Conservation (phyloP, 2,888 invertebrate species). For the Tiliacea citrago region DNA sequence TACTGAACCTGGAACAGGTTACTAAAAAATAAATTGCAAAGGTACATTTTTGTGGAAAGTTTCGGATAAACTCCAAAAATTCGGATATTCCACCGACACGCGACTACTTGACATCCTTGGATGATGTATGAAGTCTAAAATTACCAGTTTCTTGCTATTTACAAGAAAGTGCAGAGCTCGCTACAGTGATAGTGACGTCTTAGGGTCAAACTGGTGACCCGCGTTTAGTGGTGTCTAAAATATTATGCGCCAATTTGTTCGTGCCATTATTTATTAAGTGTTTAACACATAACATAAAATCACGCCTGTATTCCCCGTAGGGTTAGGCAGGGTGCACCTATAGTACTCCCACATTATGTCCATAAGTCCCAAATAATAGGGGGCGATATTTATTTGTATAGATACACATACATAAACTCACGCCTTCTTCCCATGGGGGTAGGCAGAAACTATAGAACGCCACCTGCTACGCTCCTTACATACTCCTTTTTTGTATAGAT, state of each 20-base stretch:
- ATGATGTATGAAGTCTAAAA: constrained; percentile 49
- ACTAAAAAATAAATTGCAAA: not conserved
- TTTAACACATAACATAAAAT: not conserved
- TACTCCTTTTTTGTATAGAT: too few species aligned
- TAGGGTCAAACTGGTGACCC: constrained; percentile 43
- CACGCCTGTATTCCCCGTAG: too few species aligned
- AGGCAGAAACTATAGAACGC: too few species aligned
- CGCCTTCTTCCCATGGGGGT: too few species aligned
- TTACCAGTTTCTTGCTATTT: constrained; percentile 51
- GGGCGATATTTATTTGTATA: too few species aligned
- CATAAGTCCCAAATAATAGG: too few species aligned
- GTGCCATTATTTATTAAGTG: not conserved
- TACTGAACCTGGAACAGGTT: not conserved
- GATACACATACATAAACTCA: too few species aligned
- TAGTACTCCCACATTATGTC: too few species aligned
- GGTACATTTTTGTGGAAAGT: not conserved
- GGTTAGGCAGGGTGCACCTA: too few species aligned
- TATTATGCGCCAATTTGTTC: constrained; percentile 15
- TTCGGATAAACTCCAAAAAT: constrained; percentile 6
- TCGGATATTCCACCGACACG: not conserved
- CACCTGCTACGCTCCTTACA: too few species aligned
- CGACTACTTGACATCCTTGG: constrained; percentile 39
- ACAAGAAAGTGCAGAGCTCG: constrained; percentile 52
- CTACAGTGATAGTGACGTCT: constrained; percentile 35
- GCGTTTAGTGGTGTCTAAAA: constrained; percentile 17